Conservation (phyloP, 2,888 invertebrate species). For the Cantharis flavilabris region DNA sequence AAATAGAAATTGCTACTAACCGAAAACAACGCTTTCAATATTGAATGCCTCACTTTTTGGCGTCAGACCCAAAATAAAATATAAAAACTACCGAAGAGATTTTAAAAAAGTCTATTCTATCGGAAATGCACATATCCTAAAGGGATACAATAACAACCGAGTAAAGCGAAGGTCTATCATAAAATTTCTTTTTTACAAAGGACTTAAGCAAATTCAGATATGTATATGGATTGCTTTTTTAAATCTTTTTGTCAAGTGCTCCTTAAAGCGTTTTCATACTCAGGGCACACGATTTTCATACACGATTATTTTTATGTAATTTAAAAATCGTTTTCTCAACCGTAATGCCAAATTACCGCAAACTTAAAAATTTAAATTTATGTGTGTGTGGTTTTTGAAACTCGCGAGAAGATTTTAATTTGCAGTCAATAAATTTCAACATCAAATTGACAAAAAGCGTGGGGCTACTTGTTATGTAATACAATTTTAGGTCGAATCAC, state of each 20-base stretch:
- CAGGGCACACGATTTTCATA: too few relatives aligned
- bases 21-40: background rate
- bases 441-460: too few relatives aligned
- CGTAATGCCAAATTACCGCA: background rate
- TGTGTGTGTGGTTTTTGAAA: too few relatives aligned
- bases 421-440: too few relatives aligned
- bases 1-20: background rate
- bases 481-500: background rate
- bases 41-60: background rate
- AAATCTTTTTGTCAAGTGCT: background rate
- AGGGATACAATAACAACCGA: constrained; percentile 36
- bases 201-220: constrained; percentile 31
- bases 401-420: background rate
- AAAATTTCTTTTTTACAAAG: constrained; percentile 27
- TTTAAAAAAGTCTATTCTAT: constrained; percentile 29
- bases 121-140: constrained; percentile 35
- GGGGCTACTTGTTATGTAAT: too few relatives aligned
- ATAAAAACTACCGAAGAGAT: constrained; percentile 27
- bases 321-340: background rate
- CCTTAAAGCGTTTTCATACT: background rate
- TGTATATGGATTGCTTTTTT: background rate
- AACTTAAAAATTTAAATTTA: too few relatives aligned
- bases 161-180: constrained; percentile 33
- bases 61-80: background rate
- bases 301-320: background rate